phyloP scores from a whole-genome alignment of 2,113 vertebrate species.

The Furnarius figulus region DNA sequence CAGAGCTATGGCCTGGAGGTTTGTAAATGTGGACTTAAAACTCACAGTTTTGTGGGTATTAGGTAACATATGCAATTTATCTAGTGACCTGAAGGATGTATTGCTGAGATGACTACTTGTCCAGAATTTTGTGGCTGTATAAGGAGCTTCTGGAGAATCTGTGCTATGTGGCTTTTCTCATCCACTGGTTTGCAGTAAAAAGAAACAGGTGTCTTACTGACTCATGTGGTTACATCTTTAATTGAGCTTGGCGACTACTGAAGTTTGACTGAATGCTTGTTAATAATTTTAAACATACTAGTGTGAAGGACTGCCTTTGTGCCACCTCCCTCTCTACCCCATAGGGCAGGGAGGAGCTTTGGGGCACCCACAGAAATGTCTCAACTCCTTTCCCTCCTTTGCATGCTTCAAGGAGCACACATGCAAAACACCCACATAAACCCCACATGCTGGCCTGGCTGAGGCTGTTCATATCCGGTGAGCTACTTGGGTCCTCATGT shows the following conservation, averaged over 20 bases:
- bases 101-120: not conserved
- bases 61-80: not conserved
- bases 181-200: not conserved
- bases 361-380: not conserved
- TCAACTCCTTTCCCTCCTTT: not conserved
- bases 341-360: not conserved
- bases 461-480: fast-evolving
- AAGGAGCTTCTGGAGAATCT: constrained; percentile 9
- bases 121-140: not conserved
- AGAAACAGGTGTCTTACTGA: constrained; percentile 27
- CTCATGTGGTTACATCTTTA: not conserved
- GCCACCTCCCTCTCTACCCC: not conserved
- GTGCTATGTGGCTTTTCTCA: not conserved
- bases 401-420: not conserved
- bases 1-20: not conserved
- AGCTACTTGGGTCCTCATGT: fast-evolving
- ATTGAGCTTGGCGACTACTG: not conserved
- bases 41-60: not conserved
- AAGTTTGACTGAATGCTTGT: not conserved
- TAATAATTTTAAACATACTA: not conserved
- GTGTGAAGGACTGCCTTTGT: not conserved
- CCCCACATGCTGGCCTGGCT: not conserved
- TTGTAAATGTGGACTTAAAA: not conserved
- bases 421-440: not conserved
- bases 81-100: not conserved